Evolutionary conservation across 2,113 vertebrate genomes (phyloP), one percentile per base, ranked within the genome.

Genomic region (Salvator merianae): DNA sequence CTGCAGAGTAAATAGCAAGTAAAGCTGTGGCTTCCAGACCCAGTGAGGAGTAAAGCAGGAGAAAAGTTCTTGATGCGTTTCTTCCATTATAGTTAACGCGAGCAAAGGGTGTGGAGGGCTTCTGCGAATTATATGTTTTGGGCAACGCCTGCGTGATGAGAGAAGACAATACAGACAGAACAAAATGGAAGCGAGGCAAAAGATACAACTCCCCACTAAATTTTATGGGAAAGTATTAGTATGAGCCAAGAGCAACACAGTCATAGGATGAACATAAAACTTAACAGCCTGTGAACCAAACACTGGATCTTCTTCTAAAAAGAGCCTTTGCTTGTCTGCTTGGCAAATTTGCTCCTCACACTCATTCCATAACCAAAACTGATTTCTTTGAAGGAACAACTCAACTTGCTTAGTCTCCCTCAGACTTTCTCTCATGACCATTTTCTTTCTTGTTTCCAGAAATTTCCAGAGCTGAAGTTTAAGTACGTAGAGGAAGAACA

Each of bases 401-500:
- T 69, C 50, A 8, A 30, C 47, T 26, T 62, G 47, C 40, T 50
- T 1, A 3, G 1, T 38, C 47, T 84, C n/a, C 47, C 30, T 63
- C 13, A 20, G 24, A 7, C 30, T 22, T 72, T 40, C 66, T 10
- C 86, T 91, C 36, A 90, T 9, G 0, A 0, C 10, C 0, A 66
- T 86, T 78, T 86, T 88, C 24, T 84, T 93, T 95, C 81, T 93
- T 2, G 0, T 94, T 95, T 82, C 83, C 92, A 99, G 98, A 99
- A 99, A 87, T 99, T 99, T 91, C 99, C 99, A 0, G 99, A 99
- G 93, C 94, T 99, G 88, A 99, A 99, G 92, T 99, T 99, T 85
- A 99, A 99, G 85, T 99, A 99, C 0, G 98, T 99, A 93, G 98
- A 99, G 91, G 99, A 99, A 85, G 98, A 99, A 90, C 98, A 99